phyloP scores from a whole-genome alignment of 2,888 invertebrate genomes.

The Drosophila anceps region DNA sequence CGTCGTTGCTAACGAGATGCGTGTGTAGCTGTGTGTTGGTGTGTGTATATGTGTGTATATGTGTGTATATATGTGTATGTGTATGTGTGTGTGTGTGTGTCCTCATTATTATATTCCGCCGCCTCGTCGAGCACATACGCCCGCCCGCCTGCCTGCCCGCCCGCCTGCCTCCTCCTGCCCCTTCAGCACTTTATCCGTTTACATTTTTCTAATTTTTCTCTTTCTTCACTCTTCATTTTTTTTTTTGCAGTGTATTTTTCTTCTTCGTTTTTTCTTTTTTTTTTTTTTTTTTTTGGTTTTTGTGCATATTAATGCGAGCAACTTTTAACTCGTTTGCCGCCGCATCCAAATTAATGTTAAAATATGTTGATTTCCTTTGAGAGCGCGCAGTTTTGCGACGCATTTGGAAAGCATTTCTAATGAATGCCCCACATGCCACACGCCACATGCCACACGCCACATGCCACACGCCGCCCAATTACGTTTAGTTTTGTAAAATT shows the following conservation, averaged over 20 bases:
- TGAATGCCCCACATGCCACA: constrained; percentile 46
- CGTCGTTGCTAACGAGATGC: constrained; percentile 63
- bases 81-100: constrained; percentile 56
- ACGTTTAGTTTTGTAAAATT: neutral
- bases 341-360: constrained; percentile 65
- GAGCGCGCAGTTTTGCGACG: constrained; percentile 39
- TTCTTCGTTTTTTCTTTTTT: constrained; percentile 20
- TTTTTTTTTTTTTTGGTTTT: constrained; percentile 18
- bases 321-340: constrained; percentile 65
- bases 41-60: constrained; percentile 25
- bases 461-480: constrained; percentile 18
- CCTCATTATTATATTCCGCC: constrained; percentile 79
- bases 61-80: constrained; percentile 51
- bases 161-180: constrained; percentile 6
- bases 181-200: constrained; percentile 52
- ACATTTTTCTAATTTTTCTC: constrained; percentile 43
- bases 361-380: constrained; percentile 76
- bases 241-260: constrained; percentile 13
- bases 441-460: constrained; percentile 1
- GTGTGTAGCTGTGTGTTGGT: constrained; percentile 46
- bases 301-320: constrained; percentile 52
- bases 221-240: constrained; percentile 12
- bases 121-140: constrained; percentile 65
- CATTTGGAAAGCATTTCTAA: constrained; percentile 51
- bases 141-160: constrained; percentile 12